Evolutionary conservation across 2,797 vertebrate genomes (phyloP), one percentile per base, ranked within the genome.

Genomic region (Fratercula arctica): DNA sequence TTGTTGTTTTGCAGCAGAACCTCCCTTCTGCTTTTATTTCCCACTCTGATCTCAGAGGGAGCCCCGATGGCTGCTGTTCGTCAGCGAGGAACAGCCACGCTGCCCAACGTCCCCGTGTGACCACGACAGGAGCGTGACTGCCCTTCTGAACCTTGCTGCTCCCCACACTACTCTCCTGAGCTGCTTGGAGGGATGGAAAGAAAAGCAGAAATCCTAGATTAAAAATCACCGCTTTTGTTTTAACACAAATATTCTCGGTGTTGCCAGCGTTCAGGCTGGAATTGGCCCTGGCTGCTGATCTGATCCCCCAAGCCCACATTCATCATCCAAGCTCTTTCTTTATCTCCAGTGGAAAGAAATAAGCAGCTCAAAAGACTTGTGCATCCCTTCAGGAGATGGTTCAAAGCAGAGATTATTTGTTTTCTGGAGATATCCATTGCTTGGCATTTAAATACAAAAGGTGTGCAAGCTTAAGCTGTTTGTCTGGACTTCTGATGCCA

Each of bases 51-150:
- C 86, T 88, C 60, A 8, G 64, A 67, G 51, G 72, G 26, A 85
- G 48, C 73, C 41, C 39, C 6, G 0, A 0, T 3, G 46, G 66
- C 83, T 54, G 54, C 81, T 53, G 0, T 29, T 56, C 24, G 10
- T 46, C 13, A 19, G 31, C 1, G 1, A 74, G 80, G 45, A 81
- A 18, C 0, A 54, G 29, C 35, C 35, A 12, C 3, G 3, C 73
- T 37, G 74, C 54, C 33, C 25, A 28, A 11, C 26, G 43, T 3
- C 60, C 31, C 91, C 16, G 37, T 2, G 67, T 33, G 63, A 45
- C n/a, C 81, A 54, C 16, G 26, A 35, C 53, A 11, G 39, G 28
- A 20, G 7, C 0, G 0, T 29, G 35, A 9, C 51, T 3, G 41
- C 20, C 5, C 4, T 46, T 50, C 78, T 45, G 56, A 82, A 9